Conservation (phyloP, 2,797 vertebrate genomes). For the Anas georgica region DNA sequence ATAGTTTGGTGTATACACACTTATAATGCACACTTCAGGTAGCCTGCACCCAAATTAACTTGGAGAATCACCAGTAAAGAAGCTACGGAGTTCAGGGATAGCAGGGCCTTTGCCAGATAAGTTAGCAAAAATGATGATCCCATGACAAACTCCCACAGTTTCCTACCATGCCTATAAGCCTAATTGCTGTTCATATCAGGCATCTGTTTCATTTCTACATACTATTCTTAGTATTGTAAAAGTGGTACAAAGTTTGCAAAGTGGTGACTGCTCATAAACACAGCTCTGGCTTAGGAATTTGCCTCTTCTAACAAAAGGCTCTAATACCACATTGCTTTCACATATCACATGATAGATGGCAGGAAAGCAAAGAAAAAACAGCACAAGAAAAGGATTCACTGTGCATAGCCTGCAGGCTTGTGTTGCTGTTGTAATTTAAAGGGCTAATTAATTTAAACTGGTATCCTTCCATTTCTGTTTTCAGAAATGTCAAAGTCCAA, state of each 20-base stretch:
- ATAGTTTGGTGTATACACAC: neutral
- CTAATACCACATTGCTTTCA: neutral
- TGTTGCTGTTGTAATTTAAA: slow-evolving; percentile 22
- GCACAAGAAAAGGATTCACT: neutral
- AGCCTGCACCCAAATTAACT: neutral
- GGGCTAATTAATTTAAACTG: slow-evolving; percentile 36
- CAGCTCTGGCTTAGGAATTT: neutral
- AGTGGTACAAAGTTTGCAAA: neutral
- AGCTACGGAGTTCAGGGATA: neutral
- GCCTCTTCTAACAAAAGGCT: neutral
- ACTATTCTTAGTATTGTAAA: neutral
- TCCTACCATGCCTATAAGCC: fast-evolving
- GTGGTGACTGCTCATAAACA: neutral
- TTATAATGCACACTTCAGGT: neutral
- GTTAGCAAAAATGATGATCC: neutral
- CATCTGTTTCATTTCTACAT: neutral
- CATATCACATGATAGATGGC: neutral
- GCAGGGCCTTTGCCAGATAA: neutral
- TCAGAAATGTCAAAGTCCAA: neutral
- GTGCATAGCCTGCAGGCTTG: neutral
- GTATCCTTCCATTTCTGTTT: neutral
- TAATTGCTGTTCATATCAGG: neutral
- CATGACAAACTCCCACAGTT: neutral
- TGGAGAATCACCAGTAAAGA: neutral
- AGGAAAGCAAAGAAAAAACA: neutral